Base-by-base conservation (phyloP, 2,113 vertebrate species). In the Burhinus bistriatus region DNA sequence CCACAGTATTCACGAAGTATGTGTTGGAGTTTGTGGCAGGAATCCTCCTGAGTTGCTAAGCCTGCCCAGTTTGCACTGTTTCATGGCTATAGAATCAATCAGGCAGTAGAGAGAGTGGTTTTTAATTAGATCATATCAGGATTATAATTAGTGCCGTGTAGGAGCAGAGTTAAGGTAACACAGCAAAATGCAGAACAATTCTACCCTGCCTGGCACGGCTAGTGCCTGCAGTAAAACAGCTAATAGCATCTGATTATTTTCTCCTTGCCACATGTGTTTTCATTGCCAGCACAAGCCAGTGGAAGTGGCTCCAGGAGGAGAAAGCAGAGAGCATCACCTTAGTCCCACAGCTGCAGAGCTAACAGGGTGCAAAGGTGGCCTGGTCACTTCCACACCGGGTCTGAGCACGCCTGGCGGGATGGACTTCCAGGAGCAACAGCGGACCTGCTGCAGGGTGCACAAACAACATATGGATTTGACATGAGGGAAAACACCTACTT, bases 121-220 rank as follows among this genome's bases (percentile, higher is more conserved):
- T 97, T 90, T 95, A 96, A 97, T 73, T 96, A 95, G 95, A 97
- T 93, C 95, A 90, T 95, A 96, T 93, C 73, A 96, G 88, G 83
- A 93, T 87, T 98, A 96, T 97, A 97, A 98, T 97, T 97, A 97
- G 95, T 11, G 45, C 55, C 38, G 91, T 91, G 96, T 97, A 96
- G 96, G 97, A 97, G 90, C 79, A 92, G 95, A 96, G 79, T 94
- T 93, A 97, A 98, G 95, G 97, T 97, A 97, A 97, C 94, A 96
- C 82, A 90, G 82, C 65, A 80, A 97, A 97, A 95, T 9, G 78
- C 65, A 90, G 83, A 96, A 95, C 38, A 66, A 84, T 89, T 64
- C 75, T 61, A 64, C 49, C 68, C 59, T 75, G 88, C 90, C 90
- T 87, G 55, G 55, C 58, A 80, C 12, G 9, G 82, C 40, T 47